phyloP scores from a whole-genome alignment of 2,797 vertebrate genomes.

The Thunnus albacares region DNA sequence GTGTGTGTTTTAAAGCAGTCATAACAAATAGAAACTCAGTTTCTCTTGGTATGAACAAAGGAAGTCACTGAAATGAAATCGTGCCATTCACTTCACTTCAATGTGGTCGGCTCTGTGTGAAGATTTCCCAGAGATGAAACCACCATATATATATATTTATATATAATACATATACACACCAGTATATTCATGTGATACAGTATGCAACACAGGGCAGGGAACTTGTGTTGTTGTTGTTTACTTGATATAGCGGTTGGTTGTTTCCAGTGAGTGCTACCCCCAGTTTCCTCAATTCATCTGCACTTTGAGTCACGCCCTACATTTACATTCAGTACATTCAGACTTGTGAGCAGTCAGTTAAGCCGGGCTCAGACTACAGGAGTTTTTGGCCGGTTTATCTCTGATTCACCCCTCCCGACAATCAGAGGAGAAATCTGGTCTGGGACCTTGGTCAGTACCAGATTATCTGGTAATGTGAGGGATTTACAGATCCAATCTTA shows the following conservation, averaged over 20 bases:
- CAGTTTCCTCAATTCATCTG: background rate
- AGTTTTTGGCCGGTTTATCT: too few species aligned
- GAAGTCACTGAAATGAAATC: background rate
- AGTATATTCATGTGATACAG: background rate
- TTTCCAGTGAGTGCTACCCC: background rate
- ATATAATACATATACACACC: too few species aligned
- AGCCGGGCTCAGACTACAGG: too few species aligned
- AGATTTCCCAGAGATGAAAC: conserved; percentile 3
- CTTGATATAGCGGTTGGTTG: background rate
- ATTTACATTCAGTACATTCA: background rate
- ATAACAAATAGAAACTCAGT: background rate
- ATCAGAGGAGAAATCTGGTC: too few species aligned
- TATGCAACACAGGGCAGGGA: background rate
- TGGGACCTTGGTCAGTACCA: too few species aligned
- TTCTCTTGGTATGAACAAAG: background rate
- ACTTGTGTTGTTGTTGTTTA: background rate
- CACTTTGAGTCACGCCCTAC: conserved; percentile 1
- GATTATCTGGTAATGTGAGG: too few species aligned
- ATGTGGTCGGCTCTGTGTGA: background rate
- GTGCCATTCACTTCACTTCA: background rate
- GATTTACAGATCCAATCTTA: too few species aligned
- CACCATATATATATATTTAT: too few species aligned
- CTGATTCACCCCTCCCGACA: too few species aligned
- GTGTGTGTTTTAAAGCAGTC: too few species aligned
- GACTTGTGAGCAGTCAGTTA: background rate